phyloP scores from a whole-genome alignment of 2,797 vertebrate species.

The Acropternis orthonyx region DNA sequence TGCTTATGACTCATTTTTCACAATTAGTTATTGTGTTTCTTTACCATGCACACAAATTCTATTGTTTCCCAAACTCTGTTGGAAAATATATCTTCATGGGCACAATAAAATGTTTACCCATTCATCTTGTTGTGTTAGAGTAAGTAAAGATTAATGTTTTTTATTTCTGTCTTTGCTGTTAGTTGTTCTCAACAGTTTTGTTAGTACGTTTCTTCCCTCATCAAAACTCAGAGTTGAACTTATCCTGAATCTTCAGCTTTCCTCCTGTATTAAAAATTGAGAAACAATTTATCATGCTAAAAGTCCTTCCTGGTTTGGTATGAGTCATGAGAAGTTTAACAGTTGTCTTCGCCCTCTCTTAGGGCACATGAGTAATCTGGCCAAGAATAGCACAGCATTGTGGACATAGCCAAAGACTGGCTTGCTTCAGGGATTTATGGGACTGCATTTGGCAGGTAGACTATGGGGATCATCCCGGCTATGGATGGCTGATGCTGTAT shows the following conservation, averaged over 20 bases:
- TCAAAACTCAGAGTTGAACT: background rate
- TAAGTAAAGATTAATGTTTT: background rate
- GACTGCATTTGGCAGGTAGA: background rate
- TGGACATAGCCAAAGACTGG: background rate
- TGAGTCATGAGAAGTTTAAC: background rate
- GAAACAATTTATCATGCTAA: background rate
- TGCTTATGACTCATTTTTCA: background rate
- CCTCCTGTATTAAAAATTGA: background rate
- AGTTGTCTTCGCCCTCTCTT: background rate
- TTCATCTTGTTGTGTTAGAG: background rate
- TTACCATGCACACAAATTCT: background rate
- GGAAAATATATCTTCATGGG: background rate
- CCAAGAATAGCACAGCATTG: background rate
- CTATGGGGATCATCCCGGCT: background rate
- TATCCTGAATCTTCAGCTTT: background rate
- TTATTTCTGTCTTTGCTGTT: background rate
- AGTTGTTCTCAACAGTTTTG: background rate
- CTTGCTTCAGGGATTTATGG: rapidly evolving
- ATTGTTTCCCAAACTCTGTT: background rate
- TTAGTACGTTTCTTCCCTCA: background rate
- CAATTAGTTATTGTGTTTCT: background rate
- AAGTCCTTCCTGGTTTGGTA: background rate
- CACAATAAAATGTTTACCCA: background rate
- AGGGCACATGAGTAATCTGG: background rate
- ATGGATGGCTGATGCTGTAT: background rate